Conservation (phyloP, 2,888 invertebrate species). For the Drosophila rellima region DNA sequence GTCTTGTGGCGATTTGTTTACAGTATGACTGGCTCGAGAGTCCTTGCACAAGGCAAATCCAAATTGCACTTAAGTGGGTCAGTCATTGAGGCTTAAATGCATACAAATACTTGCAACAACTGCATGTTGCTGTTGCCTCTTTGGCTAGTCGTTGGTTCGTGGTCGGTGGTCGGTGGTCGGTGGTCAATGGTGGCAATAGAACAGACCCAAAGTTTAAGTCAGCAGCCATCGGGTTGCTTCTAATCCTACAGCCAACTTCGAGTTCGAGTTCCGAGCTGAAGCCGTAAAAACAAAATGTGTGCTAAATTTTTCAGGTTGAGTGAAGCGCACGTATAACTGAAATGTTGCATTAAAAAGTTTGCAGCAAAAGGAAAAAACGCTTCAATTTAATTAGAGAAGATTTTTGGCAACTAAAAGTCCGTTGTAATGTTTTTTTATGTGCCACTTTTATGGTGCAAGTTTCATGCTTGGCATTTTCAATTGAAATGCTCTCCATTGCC, state of each 20-base stretch:
- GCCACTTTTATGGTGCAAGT: conserved; percentile 62
- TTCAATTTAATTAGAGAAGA: conserved; percentile 76
- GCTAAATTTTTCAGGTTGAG: conserved; percentile 62
- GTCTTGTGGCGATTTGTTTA: conserved; percentile 47
- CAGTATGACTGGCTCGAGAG: conserved; percentile 25
- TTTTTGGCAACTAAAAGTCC: conserved; percentile 57
- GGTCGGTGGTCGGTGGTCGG: conserved; percentile 7
- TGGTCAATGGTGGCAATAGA: neutral
- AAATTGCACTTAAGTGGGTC: conserved; percentile 65
- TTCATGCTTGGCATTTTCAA: conserved; percentile 58
- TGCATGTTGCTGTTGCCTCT: conserved; percentile 24
- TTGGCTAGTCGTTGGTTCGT: conserved; percentile 14
- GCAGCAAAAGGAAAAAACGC: conserved; percentile 53
- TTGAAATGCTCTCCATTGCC: conserved; percentile 39
- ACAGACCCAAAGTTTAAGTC: conserved; percentile 3
- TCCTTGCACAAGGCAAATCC: conserved; percentile 23
- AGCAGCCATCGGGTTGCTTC: neutral
- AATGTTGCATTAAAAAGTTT: conserved; percentile 77
- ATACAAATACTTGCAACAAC: conserved; percentile 45
- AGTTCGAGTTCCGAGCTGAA: conserved; percentile 5
- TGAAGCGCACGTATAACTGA: conserved; percentile 61
- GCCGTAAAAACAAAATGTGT: conserved; percentile 69
- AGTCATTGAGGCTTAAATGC: conserved; percentile 62
- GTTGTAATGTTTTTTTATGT: conserved; percentile 56
- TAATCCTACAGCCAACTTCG: conserved; percentile 43